Evolutionary conservation across 2,113 vertebrate species (phyloP).

Genomic region (Steatornis caripensis): DNA sequence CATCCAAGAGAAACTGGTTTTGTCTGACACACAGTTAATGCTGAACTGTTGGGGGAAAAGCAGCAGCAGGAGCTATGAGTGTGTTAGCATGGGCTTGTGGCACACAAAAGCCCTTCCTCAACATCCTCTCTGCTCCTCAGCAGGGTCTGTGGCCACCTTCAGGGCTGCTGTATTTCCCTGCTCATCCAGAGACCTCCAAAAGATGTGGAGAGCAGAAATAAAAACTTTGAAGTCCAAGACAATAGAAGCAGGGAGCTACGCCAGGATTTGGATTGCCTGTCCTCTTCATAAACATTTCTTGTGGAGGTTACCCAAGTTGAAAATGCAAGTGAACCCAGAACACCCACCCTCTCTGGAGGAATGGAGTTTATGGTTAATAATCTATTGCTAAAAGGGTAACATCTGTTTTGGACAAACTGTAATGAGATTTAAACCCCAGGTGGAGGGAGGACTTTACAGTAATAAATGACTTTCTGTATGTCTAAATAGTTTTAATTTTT

Average conservation of each 20-base stretch:
- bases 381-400: slow-evolving; percentile 76
- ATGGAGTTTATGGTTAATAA: slow-evolving; percentile 73
- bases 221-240: background rate
- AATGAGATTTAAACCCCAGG: slow-evolving; percentile 78
- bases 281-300: background rate
- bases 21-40: background rate
- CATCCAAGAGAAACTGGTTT: background rate
- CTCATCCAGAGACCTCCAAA: background rate
- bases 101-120: background rate
- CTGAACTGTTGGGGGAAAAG: background rate
- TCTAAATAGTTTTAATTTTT: slow-evolving; percentile 78
- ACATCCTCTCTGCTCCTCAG: background rate
- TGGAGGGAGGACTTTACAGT: slow-evolving; percentile 70
- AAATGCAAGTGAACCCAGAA: slow-evolving; percentile 38
- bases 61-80: background rate
- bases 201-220: background rate
- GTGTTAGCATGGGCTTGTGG: background rate
- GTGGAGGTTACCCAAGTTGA: slow-evolving; percentile 34
- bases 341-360: slow-evolving; percentile 54
- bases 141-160: background rate
- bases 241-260: background rate
- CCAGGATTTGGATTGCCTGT: background rate
- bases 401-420: slow-evolving; percentile 78
- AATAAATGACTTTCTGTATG: slow-evolving; percentile 71
- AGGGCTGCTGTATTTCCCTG: background rate